These are phyloP conservation scores for Drosophila recens DNA, from an alignment of 2,888 invertebrate species.

Conservation along the genomic window DNA sequence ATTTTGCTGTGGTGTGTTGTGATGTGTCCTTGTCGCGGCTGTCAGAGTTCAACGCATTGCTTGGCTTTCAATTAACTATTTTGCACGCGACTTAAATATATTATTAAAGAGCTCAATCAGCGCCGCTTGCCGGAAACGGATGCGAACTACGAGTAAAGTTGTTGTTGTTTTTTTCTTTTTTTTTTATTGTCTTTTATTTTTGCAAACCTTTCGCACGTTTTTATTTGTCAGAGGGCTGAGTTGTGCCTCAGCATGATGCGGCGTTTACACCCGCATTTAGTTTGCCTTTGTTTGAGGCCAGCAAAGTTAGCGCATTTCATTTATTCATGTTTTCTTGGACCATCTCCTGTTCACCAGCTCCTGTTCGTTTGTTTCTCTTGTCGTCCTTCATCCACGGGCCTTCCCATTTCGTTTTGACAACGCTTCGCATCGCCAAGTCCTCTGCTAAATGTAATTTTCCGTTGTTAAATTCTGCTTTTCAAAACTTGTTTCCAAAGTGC, in stretches of 20 bases:
- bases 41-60: constrained; percentile 22
- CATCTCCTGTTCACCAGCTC: constrained; percentile 27
- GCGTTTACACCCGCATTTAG: constrained; percentile 75
- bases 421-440: constrained; percentile 46
- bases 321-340: constrained; percentile 77
- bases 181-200: constrained; percentile 18
- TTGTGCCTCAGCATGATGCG: constrained; percentile 35
- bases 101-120: constrained; percentile 73
- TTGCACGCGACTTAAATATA: constrained; percentile 41
- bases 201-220: constrained; percentile 16
- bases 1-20: constrained; percentile 32
- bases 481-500: constrained; percentile 78
- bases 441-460: constrained; percentile 80
- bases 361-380: constrained; percentile 1
- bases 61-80: constrained; percentile 46
- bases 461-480: constrained; percentile 81
- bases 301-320: constrained; percentile 77
- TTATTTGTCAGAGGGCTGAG: constrained; percentile 1
- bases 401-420: constrained; percentile 16
- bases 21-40: constrained; percentile 3
- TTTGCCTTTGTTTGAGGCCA: constrained; percentile 68
- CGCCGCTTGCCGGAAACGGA: constrained; percentile 66
- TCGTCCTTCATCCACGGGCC: constrained; percentile 14
- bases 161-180: constrained; percentile 13
- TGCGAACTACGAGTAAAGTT: constrained; percentile 37